phyloP scores from a whole-genome alignment of 2,888 invertebrate genomes.

The Hypsopygia costalis region DNA sequence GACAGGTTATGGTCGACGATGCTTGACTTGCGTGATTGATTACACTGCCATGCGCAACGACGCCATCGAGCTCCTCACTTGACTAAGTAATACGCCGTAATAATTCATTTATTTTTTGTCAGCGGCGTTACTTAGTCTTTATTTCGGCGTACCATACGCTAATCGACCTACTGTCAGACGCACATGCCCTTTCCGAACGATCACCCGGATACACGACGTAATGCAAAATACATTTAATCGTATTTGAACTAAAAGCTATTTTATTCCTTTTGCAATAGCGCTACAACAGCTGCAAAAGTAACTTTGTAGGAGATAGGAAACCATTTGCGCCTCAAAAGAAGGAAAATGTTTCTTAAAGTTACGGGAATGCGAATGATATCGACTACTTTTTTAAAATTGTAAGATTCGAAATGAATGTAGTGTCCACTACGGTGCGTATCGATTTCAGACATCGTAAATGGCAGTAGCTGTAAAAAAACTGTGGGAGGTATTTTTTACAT shows the following conservation, averaged over 20 bases:
- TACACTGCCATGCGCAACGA: too few relatives aligned
- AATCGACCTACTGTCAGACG: constrained; percentile 68
- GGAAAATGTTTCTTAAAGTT: constrained; percentile 15
- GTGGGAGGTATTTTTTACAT: background rate
- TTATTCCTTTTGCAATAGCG: constrained; percentile 9
- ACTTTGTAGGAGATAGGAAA: constrained; percentile 13
- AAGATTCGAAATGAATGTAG: constrained; percentile 31
- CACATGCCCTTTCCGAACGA: constrained; percentile 61
- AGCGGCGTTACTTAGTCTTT: constrained; percentile 35
- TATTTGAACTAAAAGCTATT: constrained; percentile 11
- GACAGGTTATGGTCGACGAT: too few relatives aligned
- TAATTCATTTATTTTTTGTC: constrained; percentile 13
- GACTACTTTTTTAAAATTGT: constrained; percentile 10
- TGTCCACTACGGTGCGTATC: constrained; percentile 39
- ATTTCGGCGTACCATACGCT: constrained; percentile 56
- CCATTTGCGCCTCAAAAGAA: constrained; percentile 1
- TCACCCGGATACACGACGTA: constrained; percentile 38
- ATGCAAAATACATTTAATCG: constrained; percentile 13
- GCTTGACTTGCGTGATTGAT: too few relatives aligned
- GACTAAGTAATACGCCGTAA: too few relatives aligned
- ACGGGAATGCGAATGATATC: constrained; percentile 7
- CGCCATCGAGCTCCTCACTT: too few relatives aligned
- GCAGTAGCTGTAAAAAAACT: constrained; percentile 24
- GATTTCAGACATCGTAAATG: constrained; percentile 35
- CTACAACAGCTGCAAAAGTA: constrained; percentile 7